Percentiles rank a stretch among this genome's conserved stretches.
phyloP scores from a whole-genome alignment of 1,140 invertebrate genomes.

The Apis laboriosa region DNA sequence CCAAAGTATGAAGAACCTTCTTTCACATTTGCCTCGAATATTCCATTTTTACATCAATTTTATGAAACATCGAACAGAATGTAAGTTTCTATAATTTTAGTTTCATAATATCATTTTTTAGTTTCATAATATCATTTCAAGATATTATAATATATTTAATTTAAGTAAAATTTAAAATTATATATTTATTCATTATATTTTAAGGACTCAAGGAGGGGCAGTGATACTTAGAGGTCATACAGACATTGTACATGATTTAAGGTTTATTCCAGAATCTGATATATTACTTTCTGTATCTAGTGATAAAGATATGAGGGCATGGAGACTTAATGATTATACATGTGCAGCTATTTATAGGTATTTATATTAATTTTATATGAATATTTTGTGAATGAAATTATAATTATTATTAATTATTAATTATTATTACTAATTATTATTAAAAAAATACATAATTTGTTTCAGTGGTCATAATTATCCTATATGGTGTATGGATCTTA shows the following conservation, averaged over 20 bases:
- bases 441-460: slow-evolving; percentile 51
- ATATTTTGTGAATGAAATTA: neutral
- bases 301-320: slow-evolving; percentile 88
- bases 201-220: slow-evolving; percentile 80
- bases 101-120: no score
- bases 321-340: slow-evolving; percentile 85
- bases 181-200: slow-evolving; percentile 51
- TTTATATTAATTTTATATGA: slow-evolving; percentile 66
- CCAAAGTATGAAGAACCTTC: slow-evolving; percentile 66
- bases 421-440: no score
- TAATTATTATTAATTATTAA: neutral
- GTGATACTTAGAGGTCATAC: slow-evolving; percentile 86
- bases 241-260: slow-evolving; percentile 87
- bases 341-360: slow-evolving; percentile 87
- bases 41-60: slow-evolving; percentile 59
- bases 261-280: slow-evolving; percentile 83
- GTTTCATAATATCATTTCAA: neutral
- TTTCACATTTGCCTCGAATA: slow-evolving; percentile 71
- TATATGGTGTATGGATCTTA: slow-evolving; percentile 92
- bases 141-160: neutral
- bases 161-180: neutral
- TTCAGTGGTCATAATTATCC: slow-evolving; percentile 90
- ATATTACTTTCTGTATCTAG: slow-evolving; percentile 89
- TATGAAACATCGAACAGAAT: slow-evolving; percentile 61
- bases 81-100: slow-evolving; percentile 55